Conservation (phyloP, 2,113 vertebrate genomes). For the Laticauda laticaudata region DNA sequence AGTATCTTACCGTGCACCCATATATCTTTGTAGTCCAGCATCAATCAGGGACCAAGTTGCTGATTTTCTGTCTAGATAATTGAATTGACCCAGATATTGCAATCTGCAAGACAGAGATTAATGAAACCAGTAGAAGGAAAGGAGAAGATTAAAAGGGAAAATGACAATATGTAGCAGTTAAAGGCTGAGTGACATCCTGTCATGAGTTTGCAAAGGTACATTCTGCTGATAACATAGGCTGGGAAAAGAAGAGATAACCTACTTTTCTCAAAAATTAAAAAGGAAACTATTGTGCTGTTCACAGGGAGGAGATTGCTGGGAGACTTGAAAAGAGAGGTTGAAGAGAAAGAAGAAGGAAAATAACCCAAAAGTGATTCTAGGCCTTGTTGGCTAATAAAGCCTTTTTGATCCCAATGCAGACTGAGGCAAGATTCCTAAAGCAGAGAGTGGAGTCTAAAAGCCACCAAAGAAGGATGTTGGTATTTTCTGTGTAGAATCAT, state of each 20-base stretch:
- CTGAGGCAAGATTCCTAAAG: neutral
- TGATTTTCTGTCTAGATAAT: neutral
- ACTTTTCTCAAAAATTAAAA: neutral
- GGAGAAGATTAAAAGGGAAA: neutral
- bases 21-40: neutral
- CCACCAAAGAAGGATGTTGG: neutral
- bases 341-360: neutral
- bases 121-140: neutral
- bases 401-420: neutral
- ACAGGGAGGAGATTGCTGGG: neutral
- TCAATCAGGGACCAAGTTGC: neutral
- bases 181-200: neutral
- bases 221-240: neutral
- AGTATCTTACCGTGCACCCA: neutral
- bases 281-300: neutral
- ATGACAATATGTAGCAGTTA: neutral
- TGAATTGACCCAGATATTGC: neutral
- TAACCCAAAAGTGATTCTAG: neutral
- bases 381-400: neutral
- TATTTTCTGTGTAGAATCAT: neutral
- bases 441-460: neutral
- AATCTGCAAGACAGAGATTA: neutral
- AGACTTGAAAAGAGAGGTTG: neutral
- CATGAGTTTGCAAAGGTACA: neutral
- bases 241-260: neutral